phyloP scores from a whole-genome alignment of 2,888 invertebrate genomes.

The Pyralis farinalis region DNA sequence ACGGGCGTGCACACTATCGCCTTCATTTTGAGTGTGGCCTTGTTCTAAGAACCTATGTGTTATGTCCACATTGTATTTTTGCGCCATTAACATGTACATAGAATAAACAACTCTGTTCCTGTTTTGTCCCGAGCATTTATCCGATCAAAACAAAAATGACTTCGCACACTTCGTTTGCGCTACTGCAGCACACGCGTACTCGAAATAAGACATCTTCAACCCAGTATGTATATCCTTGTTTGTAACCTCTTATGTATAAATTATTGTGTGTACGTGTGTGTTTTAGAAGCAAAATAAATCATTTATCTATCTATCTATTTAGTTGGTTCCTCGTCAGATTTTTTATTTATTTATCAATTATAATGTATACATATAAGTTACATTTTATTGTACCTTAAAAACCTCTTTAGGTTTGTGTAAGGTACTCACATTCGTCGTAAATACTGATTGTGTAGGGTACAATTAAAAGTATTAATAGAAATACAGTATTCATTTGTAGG shows the following conservation, averaged over 20 bases:
- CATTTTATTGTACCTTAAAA: too few relatives aligned
- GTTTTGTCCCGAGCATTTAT: conserved; percentile 15
- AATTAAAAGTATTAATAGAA: too few relatives aligned
- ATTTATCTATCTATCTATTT: too few relatives aligned
- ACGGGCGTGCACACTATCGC: conserved; percentile 15
- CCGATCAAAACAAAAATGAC: background rate
- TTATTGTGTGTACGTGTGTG: too few relatives aligned
- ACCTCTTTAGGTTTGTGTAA: too few relatives aligned
- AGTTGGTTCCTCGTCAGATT: conserved; percentile 7
- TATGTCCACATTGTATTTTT: conserved; percentile 12
- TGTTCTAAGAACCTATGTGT: conserved; percentile 15
- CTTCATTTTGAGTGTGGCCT: conserved; percentile 18
- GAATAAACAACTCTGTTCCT: conserved; percentile 15
- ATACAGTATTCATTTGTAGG: too few relatives aligned
- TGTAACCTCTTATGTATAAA: conserved; percentile 5
- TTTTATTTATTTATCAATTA: too few relatives aligned
- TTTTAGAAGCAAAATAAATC: too few relatives aligned
- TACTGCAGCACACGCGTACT: conserved; percentile 5
- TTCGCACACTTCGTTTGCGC: conserved; percentile 7
- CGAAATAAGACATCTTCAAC: conserved; percentile 11
- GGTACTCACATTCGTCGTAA: too few relatives aligned
- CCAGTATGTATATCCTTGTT: too few relatives aligned
- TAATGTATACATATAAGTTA: too few relatives aligned
- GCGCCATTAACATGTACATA: conserved; percentile 12
- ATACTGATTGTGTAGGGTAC: too few relatives aligned